Conservation (phyloP, 64 coral and sea anemone genomes). For the Stylophora pistillata region DNA sequence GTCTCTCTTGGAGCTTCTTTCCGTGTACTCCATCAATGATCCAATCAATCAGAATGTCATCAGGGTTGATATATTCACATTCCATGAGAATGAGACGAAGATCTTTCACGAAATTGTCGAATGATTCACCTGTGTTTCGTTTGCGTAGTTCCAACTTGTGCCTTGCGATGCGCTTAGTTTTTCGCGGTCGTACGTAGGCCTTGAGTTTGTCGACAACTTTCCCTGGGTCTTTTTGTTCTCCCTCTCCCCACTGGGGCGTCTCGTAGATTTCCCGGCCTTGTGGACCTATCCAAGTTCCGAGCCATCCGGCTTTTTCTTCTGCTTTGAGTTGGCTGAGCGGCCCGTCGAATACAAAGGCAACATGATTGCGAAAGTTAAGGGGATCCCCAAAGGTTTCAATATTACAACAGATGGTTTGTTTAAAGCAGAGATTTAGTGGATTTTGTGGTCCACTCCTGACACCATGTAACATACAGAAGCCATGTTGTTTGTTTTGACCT, state of each 20-base stretch:
- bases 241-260: conserved; percentile 1
- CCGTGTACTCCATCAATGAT: no score
- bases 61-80: no score
- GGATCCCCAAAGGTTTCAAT: neutral
- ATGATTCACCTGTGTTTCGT: no score
- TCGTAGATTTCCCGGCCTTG: conserved; percentile 11
- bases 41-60: no score
- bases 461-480: no score
- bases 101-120: no score
- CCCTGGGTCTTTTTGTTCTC: conserved; percentile 19
- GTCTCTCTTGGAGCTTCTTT: no score
- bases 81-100: no score
- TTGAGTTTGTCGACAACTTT: conserved; percentile 37
- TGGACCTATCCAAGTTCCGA: conserved; percentile 45
- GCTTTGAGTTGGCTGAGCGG: neutral
- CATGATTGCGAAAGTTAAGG: conserved; percentile 39
- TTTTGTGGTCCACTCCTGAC: no score
- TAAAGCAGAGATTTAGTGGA: neutral
- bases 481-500: no score
- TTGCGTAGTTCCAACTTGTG: no score
- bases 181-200: neutral
- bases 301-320: conserved; percentile 57
- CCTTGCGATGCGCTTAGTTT: no score
- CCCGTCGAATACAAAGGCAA: neutral
- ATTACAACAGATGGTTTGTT: conserved; percentile 10